A percentile compares a stretch with the other conserved stretches of the same genome.
phyloP scores from a whole-genome alignment of 2,888 invertebrate genomes.

The Cryptocephalus moraei region DNA sequence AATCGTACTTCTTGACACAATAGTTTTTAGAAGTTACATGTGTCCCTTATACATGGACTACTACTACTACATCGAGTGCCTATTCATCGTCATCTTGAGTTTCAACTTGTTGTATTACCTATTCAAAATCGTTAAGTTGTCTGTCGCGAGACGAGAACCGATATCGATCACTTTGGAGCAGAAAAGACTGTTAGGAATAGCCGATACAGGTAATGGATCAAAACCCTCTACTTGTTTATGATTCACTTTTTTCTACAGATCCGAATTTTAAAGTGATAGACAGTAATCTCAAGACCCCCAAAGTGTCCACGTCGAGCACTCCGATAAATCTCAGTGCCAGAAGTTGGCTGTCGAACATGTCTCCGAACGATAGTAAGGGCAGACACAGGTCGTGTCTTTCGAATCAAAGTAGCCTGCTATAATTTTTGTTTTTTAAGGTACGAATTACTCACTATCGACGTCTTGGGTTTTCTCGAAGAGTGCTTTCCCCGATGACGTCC shows the following conservation, averaged over 20 bases:
- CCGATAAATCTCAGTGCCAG: slow-evolving; percentile 32
- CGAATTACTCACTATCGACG: slow-evolving; percentile 26
- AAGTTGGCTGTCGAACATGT: slow-evolving; percentile 34
- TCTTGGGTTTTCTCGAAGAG: slow-evolving; percentile 35
- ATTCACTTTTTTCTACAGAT: slow-evolving; percentile 17
- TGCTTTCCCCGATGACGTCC: slow-evolving; percentile 18
- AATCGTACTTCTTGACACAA: not conserved
- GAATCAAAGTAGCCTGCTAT: not conserved
- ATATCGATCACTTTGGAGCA: slow-evolving; percentile 43
- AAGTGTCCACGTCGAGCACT: slow-evolving; percentile 12
- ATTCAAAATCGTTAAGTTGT: slow-evolving; percentile 37
- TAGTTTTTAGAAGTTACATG: slow-evolving; percentile 32
- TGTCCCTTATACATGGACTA: slow-evolving; percentile 39
- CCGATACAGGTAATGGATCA: slow-evolving; percentile 32
- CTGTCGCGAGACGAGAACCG: slow-evolving; percentile 34
- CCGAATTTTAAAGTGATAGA: slow-evolving; percentile 22
- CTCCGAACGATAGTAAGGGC: slow-evolving; percentile 29
- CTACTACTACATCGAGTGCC: slow-evolving; percentile 39
- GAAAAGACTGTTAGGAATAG: slow-evolving; percentile 43
- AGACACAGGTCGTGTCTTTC: not conserved
- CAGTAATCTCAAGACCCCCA: slow-evolving; percentile 6
- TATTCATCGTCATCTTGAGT: slow-evolving; percentile 35
- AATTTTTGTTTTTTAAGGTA: slow-evolving; percentile 15
- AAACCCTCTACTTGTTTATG: not conserved
- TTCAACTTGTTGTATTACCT: slow-evolving; percentile 46